Evolutionary conservation across 2,797 vertebrate genomes (phyloP), one percentile per base, ranked within the genome.

Genomic region (Hemibagrus guttatus): DNA sequence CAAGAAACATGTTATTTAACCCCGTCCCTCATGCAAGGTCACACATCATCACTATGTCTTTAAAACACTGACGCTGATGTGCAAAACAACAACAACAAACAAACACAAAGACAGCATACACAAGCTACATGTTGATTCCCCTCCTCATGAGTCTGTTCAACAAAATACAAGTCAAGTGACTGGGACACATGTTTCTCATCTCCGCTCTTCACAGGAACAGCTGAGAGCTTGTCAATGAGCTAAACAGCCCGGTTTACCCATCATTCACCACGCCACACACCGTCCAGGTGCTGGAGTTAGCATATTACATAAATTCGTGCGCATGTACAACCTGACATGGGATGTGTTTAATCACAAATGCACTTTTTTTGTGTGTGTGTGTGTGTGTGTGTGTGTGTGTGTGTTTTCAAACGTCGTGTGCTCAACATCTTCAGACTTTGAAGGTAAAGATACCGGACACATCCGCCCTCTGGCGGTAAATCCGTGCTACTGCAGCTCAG

Each of bases 101-200:
- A 31, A 11, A 39, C 74, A 78, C 74, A 79, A 79, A 59, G 76
- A 58, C 39, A 39, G 19, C 76, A 80, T 59, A 80, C 56, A 79
- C 54, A 19, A 13, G 79, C 79, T 81, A 7, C 39, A 49, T 49
- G 26, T 35, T 35, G 54, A 39, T 58, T 16, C 3, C 23, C 3
- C 31, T 4, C 5, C 78, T 42, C 58, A 42, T 8, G 26, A 64
- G 79, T 66, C 80, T 82, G 61, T 31, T 31, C 21, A 28, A 49
- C 26, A 66, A 66, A 66, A 82, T 61, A 28, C 4, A 5, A 82
- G 79, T 66, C 80, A 93, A 94, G 94, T 92, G 93, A 93, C 94
- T 90, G 90, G 86, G 91, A 90, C 88, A 91, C 91, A 91, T 49
- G 69, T 58, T 93, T 91, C 92, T 93, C 91, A 92, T 92, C 90